Conservation (phyloP, 2,888 invertebrate genomes). For the Drosophila ustulata region DNA sequence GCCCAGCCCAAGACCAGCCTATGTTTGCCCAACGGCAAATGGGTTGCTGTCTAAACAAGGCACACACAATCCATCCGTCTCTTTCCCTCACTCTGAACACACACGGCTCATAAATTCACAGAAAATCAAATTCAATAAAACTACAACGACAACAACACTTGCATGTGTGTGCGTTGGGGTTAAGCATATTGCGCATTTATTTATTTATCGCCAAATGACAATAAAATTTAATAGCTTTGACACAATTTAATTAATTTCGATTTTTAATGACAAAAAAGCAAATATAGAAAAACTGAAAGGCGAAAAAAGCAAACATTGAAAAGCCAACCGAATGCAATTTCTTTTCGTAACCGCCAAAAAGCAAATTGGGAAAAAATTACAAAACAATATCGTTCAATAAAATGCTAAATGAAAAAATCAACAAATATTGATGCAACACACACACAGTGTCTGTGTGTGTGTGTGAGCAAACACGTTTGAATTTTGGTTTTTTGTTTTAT, state of each 20-base stretch:
- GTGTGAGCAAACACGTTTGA: background rate
- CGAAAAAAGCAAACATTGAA: slow-evolving; percentile 5
- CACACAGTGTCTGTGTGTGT: background rate
- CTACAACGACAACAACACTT: background rate
- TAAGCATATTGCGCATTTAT: slow-evolving; percentile 55
- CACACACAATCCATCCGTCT: background rate
- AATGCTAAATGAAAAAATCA: background rate
- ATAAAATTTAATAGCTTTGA: slow-evolving; percentile 65
- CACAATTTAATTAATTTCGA: slow-evolving; percentile 69
- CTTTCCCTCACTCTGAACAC: background rate
- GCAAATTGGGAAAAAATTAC: background rate
- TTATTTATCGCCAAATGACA: slow-evolving; percentile 54
- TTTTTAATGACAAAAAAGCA: slow-evolving; percentile 40
- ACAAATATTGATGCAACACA: background rate
- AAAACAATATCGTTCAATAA: background rate
- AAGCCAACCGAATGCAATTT: slow-evolving; percentile 26
- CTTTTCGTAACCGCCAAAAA: slow-evolving; percentile 1
- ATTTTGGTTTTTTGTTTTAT: background rate
- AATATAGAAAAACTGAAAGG: background rate
- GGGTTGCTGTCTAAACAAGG: slow-evolving; percentile 16
- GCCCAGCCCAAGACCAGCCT: slow-evolving; percentile 19
- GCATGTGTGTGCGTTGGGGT: slow-evolving; percentile 1
- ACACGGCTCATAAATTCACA: slow-evolving; percentile 54
- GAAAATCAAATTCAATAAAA: slow-evolving; percentile 57
- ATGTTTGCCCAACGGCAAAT: slow-evolving; percentile 18